phyloP scores from a whole-genome alignment of 2,888 invertebrate genomes.

The Tenthredo livida region DNA sequence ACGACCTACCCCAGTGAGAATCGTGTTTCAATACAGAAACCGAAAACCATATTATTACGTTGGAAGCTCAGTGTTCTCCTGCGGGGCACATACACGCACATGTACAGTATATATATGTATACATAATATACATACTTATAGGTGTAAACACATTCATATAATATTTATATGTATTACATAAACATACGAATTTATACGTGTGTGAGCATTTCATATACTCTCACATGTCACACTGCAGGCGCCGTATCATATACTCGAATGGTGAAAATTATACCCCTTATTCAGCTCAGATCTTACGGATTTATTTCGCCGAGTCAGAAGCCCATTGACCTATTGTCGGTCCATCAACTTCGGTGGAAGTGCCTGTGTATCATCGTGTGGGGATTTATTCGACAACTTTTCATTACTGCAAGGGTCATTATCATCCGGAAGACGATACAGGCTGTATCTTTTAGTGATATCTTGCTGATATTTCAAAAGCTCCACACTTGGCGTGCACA shows the following conservation, averaged over 20 bases:
- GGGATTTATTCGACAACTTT: not conserved
- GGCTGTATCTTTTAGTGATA: not conserved
- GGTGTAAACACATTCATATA: not conserved
- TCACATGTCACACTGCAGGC: constrained; percentile 39
- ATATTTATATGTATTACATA: not conserved
- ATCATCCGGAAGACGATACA: not conserved
- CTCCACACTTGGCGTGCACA: not conserved
- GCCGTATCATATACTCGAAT: constrained; percentile 43
- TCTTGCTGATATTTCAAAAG: not conserved
- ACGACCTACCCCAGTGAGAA: constrained; percentile 75
- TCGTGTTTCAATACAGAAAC: constrained; percentile 77
- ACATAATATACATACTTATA: not conserved
- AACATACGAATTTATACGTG: not conserved
- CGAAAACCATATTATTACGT: constrained; percentile 76
- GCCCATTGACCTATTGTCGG: constrained; percentile 61
- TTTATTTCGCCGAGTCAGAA: constrained; percentile 64
- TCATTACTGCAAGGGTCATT: too few species aligned
- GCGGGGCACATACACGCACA: not conserved
- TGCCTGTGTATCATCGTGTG: not conserved
- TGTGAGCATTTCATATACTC: not conserved
- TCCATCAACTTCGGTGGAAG: not conserved
- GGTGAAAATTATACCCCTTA: constrained; percentile 51
- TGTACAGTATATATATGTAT: not conserved
- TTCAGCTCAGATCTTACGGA: constrained; percentile 33
- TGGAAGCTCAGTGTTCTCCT: constrained; percentile 40